Evolutionary conservation across 2,888 invertebrate genomes (phyloP).

Genomic region (Aricia artaxerxes): DNA sequence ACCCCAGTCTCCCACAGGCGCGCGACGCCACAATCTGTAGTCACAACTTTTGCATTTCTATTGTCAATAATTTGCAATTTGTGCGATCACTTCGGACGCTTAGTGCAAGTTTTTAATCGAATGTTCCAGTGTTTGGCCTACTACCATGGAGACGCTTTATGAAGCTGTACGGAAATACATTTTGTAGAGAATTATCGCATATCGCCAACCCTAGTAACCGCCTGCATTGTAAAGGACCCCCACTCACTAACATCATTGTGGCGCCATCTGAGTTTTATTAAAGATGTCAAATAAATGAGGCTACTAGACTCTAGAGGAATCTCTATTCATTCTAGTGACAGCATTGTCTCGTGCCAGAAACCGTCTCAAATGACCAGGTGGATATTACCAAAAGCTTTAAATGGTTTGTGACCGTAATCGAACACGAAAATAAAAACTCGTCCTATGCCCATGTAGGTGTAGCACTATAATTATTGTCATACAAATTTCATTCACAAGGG

Average conservation of each 20-base stretch:
- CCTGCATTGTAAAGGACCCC: neutral
- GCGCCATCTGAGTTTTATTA: neutral
- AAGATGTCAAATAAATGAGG: neutral
- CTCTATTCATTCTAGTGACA: neutral
- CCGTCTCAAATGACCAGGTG: neutral
- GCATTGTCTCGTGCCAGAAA: neutral
- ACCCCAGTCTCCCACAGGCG: slow-evolving; percentile 46
- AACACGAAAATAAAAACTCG: slow-evolving; percentile 27
- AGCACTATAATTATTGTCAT: neutral
- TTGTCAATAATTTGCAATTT: slow-evolving; percentile 71
- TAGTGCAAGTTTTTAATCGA: slow-evolving; percentile 29
- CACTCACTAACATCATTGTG: neutral
- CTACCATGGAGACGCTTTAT: slow-evolving; percentile 19
- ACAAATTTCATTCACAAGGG: neutral
- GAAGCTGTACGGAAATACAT: neutral
- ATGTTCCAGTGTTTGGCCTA: slow-evolving; percentile 18
- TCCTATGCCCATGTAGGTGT: slow-evolving; percentile 20
- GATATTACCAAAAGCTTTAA: slow-evolving; percentile 30
- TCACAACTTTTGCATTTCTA: slow-evolving; percentile 79
- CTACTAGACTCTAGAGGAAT: neutral
- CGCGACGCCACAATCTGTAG: slow-evolving; percentile 62
- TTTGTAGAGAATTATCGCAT: neutral
- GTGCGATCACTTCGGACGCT: slow-evolving; percentile 53
- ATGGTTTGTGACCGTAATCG: neutral
- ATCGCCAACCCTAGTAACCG: neutral